phyloP scores from a whole-genome alignment of 2,888 invertebrate species.

The Iphiclides podalirius region DNA sequence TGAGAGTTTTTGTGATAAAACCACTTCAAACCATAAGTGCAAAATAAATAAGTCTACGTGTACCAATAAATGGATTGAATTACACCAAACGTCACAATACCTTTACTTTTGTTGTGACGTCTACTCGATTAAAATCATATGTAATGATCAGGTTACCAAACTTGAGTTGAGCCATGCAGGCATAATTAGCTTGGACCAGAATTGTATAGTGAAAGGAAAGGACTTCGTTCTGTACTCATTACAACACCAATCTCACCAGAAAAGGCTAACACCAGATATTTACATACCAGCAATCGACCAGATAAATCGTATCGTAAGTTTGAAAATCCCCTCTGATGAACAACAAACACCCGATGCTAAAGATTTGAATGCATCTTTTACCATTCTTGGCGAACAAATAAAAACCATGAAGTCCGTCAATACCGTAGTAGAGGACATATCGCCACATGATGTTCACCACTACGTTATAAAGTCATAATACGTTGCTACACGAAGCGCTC shows the following conservation, averaged over 20 bases:
- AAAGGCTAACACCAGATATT: constrained; percentile 5
- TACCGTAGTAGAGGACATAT: too few relatives aligned
- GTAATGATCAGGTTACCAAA: constrained; percentile 11
- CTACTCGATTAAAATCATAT: constrained; percentile 16
- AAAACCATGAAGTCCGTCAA: too few relatives aligned
- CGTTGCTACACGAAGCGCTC: too few relatives aligned
- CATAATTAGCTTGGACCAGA: constrained; percentile 4
- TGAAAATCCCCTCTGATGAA: constrained; percentile 14
- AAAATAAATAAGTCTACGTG: background rate
- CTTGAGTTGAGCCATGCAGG: constrained; percentile 6
- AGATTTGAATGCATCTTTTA: too few relatives aligned
- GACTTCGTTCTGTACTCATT: constrained; percentile 17
- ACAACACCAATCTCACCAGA: constrained; percentile 12
- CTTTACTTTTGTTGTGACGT: constrained; percentile 17
- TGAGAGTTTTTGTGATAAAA: constrained; percentile 7
- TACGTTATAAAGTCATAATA: too few relatives aligned
- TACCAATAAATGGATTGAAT: background rate
- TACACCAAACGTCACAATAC: constrained; percentile 6
- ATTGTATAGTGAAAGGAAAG: constrained; percentile 19
- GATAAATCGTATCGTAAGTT: constrained; percentile 12
- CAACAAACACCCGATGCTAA: too few relatives aligned
- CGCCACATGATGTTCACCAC: too few relatives aligned
- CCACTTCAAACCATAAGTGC: too few relatives aligned
- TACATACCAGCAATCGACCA: constrained; percentile 9
- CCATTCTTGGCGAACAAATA: too few relatives aligned